Evolutionary conservation across 2,113 vertebrate genomes (phyloP).

Genomic region (Corapipo altera): DNA sequence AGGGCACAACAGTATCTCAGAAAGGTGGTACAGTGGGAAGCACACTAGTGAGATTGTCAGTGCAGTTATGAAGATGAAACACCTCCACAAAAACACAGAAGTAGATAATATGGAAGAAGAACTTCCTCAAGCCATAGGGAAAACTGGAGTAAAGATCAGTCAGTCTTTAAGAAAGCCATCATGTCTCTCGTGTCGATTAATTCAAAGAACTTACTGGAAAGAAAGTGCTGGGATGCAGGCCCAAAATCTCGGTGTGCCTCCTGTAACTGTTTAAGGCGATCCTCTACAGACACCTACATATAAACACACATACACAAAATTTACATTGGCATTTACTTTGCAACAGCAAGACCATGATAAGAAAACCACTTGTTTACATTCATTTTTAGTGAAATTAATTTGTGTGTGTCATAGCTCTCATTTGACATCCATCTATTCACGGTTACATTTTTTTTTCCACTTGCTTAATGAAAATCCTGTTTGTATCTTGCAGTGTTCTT

Average conservation of each 20-base stretch:
- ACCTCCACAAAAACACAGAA: neutral
- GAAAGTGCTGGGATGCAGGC: constrained; percentile 93
- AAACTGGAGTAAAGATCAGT: neutral
- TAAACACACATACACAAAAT: neutral
- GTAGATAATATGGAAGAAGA: neutral
- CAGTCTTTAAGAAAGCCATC: neutral
- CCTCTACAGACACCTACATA: constrained; percentile 87
- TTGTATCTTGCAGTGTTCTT: neutral
- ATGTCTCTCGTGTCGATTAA: neutral
- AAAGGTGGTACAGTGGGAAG: neutral
- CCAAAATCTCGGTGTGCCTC: constrained; percentile 95
- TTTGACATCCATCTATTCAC: neutral
- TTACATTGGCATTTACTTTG: neutral
- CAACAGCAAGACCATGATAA: neutral
- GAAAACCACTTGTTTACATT: neutral
- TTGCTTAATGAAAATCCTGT: neutral
- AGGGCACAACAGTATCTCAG: neutral
- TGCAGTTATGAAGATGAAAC: neutral
- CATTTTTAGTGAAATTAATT: neutral
- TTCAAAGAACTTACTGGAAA: constrained; percentile 86
- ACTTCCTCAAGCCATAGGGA: neutral
- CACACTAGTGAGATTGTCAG: neutral
- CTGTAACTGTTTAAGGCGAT: constrained; percentile 90
- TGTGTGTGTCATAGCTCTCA: neutral
- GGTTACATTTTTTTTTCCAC: neutral